These are phyloP conservation scores for Epinotia nisella DNA, from an alignment of 2,888 invertebrate species.

Conservation along the genomic window DNA sequence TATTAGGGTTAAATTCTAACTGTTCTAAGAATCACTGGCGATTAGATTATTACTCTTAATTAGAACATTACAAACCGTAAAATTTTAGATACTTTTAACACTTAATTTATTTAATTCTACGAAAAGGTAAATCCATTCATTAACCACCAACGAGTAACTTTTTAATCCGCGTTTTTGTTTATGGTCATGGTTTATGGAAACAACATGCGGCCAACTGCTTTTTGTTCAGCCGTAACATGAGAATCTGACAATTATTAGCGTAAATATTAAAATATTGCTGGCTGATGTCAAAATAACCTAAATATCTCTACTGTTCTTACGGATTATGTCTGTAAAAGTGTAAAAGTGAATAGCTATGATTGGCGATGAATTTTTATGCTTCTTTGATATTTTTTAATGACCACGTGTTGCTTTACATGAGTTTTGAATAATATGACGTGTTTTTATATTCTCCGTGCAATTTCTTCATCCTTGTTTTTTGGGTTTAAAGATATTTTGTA, in stretches of 20 bases:
- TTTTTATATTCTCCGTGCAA: too few relatives aligned
- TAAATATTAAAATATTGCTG: too few relatives aligned
- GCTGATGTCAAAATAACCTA: too few relatives aligned
- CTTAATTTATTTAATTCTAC: not conserved
- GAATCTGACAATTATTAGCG: not conserved
- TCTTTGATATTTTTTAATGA: too few relatives aligned
- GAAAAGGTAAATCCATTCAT: not conserved
- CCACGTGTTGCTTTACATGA: too few relatives aligned
- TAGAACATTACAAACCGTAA: not conserved
- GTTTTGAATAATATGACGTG: too few relatives aligned
- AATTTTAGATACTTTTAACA: not conserved
- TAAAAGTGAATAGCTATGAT: too few relatives aligned
- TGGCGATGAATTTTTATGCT: too few relatives aligned
- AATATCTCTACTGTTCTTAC: too few relatives aligned
- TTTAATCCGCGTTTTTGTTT: constrained; percentile 37
- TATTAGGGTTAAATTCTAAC: not conserved
- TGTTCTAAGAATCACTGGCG: constrained; percentile 6
- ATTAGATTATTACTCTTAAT: not conserved
- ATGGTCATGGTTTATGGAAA: constrained; percentile 28
- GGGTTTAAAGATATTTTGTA: too few relatives aligned
- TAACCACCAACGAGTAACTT: constrained; percentile 13
- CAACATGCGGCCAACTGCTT: constrained; percentile 17
- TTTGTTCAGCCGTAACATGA: not conserved
- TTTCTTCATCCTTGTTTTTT: too few relatives aligned
- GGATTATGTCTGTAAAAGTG: too few relatives aligned